Conservation (phyloP, 2,113 vertebrate species). For the Piaya cayana region DNA sequence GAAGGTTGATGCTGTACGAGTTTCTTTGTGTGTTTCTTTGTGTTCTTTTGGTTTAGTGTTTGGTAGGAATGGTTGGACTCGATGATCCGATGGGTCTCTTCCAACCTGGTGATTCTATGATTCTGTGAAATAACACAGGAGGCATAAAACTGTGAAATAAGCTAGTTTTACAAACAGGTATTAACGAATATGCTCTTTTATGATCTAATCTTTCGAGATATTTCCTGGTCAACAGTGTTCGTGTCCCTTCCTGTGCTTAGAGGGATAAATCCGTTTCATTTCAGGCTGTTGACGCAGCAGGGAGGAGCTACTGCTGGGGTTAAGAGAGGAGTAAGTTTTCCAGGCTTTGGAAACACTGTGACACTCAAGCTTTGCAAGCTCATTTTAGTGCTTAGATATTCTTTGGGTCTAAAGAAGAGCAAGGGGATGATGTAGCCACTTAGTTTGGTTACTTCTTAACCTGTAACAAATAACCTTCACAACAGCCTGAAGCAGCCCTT, state of each 20-base stretch:
- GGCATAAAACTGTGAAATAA: neutral
- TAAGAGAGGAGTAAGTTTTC: neutral
- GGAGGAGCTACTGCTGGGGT: neutral
- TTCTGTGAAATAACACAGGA: neutral
- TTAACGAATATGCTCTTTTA: neutral
- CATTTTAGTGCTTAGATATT: neutral
- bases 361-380: neutral
- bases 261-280: neutral
- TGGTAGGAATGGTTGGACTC: no score
- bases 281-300: neutral
- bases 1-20: neutral
- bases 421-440: neutral
- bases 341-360: neutral
- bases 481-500: neutral
- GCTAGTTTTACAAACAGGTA: neutral
- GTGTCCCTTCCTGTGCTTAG: neutral
- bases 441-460: neutral
- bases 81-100: no score
- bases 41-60: no score
- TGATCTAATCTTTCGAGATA: neutral
- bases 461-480: neutral
- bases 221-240: neutral
- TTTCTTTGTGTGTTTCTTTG: neutral
- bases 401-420: neutral
- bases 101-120: no score